Percentiles rank a stretch among this genome's conserved stretches.
These are phyloP conservation scores for Caenorhabditis inopinata DNA, from an alignment of 1,140 invertebrate genomes.

Conservation along the genomic window DNA sequence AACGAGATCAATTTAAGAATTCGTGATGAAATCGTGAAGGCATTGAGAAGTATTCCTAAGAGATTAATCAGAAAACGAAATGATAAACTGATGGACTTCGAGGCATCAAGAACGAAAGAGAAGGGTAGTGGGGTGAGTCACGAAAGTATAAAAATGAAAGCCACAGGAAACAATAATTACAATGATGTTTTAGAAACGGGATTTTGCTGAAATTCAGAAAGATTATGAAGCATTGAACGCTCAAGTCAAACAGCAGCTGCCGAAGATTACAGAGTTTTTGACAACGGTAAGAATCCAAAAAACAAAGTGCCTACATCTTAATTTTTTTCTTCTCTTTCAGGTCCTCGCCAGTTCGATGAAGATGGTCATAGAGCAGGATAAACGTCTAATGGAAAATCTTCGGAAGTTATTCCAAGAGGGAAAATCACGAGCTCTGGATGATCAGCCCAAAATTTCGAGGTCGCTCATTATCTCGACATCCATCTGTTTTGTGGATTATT, in stretches of 20 bases:
- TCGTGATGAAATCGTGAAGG: constrained; percentile 43
- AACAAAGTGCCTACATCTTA: not conserved
- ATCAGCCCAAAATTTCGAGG: not conserved
- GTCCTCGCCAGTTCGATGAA: constrained; percentile 35
- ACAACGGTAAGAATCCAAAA: not conserved
- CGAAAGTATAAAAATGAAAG: not conserved
- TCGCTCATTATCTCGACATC: not conserved
- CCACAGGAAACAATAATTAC: not conserved
- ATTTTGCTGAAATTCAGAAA: not conserved
- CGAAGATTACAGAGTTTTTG: constrained; percentile 38
- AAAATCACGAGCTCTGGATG: not conserved
- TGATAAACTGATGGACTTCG: constrained; percentile 43
- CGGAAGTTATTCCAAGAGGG: constrained; percentile 8
- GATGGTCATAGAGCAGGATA: constrained; percentile 2
- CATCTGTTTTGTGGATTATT: constrained; percentile 38
- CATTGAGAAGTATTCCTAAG: constrained; percentile 41
- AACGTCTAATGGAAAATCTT: not conserved
- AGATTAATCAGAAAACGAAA: constrained; percentile 40
- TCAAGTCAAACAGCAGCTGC: constrained; percentile 32
- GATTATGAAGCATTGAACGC: constrained; percentile 37
- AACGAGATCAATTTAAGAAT: constrained; percentile 18
- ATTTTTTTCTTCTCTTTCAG: too few species aligned
- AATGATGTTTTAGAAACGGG: not conserved
- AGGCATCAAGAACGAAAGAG: constrained; percentile 25
- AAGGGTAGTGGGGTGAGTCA: not conserved